These are phyloP conservation scores for Lemur catta DNA, from an alignment of 2,797 vertebrate species.

Conservation along the genomic window DNA sequence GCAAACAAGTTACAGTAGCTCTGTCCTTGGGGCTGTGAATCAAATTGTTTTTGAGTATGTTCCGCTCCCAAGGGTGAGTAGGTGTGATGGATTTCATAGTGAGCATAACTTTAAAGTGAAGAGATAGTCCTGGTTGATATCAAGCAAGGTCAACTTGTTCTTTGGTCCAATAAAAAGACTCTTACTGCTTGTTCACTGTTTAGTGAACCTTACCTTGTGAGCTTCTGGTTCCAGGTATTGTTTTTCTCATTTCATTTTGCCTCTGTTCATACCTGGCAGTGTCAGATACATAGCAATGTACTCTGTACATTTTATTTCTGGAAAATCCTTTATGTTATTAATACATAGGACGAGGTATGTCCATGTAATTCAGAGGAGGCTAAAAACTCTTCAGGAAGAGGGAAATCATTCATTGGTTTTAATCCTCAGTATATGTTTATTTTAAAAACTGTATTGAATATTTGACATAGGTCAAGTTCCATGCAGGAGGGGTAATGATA, in stretches of 20 bases:
- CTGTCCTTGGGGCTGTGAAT: background rate
- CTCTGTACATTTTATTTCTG: background rate
- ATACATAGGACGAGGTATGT: background rate
- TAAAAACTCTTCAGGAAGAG: background rate
- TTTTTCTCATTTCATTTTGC: background rate
- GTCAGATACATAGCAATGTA: background rate
- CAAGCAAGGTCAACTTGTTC: background rate
- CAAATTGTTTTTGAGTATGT: background rate
- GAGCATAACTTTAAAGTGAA: background rate
- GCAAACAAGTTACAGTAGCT: background rate
- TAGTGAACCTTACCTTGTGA: background rate
- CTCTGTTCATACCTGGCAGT: background rate
- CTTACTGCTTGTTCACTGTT: background rate
- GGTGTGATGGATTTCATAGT: background rate
- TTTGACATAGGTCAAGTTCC: background rate
- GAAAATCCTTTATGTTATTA: background rate
- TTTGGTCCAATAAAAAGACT: background rate
- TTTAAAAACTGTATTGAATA: background rate
- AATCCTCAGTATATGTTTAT: background rate
- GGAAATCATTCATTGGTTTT: background rate
- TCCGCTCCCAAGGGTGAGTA: background rate
- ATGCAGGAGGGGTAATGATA: background rate
- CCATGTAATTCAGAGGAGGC: background rate
- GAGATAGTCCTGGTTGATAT: background rate
- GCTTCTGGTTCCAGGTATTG: background rate